Conservation (phyloP, 1,140 invertebrate species). For the Drosophila rhopaloa region DNA sequence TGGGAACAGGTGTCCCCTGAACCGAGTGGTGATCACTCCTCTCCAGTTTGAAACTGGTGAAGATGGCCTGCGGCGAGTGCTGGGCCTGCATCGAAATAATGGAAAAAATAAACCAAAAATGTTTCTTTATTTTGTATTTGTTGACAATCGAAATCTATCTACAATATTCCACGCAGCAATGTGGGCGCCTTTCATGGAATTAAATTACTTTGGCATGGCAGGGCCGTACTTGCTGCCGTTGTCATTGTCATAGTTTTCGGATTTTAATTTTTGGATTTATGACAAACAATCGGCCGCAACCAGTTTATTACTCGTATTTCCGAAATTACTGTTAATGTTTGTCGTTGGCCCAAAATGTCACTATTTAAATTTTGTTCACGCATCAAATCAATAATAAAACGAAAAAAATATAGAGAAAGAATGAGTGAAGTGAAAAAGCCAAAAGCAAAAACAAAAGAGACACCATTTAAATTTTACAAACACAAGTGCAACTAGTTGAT, state of each 20-base stretch:
- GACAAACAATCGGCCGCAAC: slow-evolving; percentile 67
- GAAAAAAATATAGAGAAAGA: slow-evolving; percentile 45
- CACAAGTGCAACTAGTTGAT: slow-evolving; percentile 31
- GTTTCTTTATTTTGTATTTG: neutral
- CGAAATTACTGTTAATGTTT: slow-evolving; percentile 83
- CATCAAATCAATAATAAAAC: slow-evolving; percentile 78
- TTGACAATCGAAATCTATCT: slow-evolving; percentile 7
- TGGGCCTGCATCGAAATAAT: slow-evolving; percentile 84
- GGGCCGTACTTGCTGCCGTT: slow-evolving; percentile 49
- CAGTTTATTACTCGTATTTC: slow-evolving; percentile 77
- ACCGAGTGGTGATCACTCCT: slow-evolving; percentile 85
- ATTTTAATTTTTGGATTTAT: slow-evolving; percentile 63
- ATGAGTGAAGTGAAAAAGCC: slow-evolving; percentile 54
- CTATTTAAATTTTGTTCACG: slow-evolving; percentile 82
- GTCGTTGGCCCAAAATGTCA: slow-evolving; percentile 77
- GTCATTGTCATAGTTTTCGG: slow-evolving; percentile 51
- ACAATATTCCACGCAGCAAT: slow-evolving; percentile 17
- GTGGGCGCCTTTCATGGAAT: slow-evolving; percentile 61
- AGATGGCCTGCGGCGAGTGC: slow-evolving; percentile 94
- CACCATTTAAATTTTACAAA: slow-evolving; percentile 34
- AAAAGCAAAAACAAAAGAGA: slow-evolving; percentile 68
- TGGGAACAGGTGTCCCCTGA: neutral
- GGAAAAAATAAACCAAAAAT: slow-evolving; percentile 7
- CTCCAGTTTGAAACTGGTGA: slow-evolving; percentile 96
- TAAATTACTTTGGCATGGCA: slow-evolving; percentile 55